Base-by-base conservation (phyloP, 2,113 vertebrate genomes). In the Ranitomeya imitator region DNA sequence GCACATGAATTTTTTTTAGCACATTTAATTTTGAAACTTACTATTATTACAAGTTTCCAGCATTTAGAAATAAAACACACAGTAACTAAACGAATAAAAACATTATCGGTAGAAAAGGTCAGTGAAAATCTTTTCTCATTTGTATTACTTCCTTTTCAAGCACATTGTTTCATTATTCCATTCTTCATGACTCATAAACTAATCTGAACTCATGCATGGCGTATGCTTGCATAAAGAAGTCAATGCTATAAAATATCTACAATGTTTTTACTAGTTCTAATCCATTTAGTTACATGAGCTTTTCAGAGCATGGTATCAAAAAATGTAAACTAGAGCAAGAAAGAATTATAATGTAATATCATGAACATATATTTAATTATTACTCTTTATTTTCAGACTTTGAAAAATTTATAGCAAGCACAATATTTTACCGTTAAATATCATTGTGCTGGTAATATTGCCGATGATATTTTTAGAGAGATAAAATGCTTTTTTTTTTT, bases 351-450 rank as follows among this genome's bases (percentile, higher is more conserved):
- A 69, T 69, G 45, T 83, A 15, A 26, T 65, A 69, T 26, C 5
- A 54, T 13, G 52, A 67, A 83, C 19, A 52, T 67, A 52, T 67
- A 67, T 83, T 67, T 14, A 21, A 67, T 83, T 83, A 83, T 83
- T 67, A 23, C 54, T 69, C 54, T 83, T 13, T 6, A 14, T 69
- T 67, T 83, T 15, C 45, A 83, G 45, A 45, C 31, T 69, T 83
- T 69, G 81, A 61, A 45, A 83, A 67, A 83, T 7, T 23, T 79
- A 8, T 45, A 45, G 51, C 31, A 83, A 69, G 61, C 23, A 80
- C 15, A 60, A 83, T 67, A 65, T 26, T 69, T 83, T 12, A 52
- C 63, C 69, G 61, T 69, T 61, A 59, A 19, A 80, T 14, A 60
- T 2, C 57, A 37, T n/a, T 26, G 26, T 61, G 60, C 23, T 83